Evolutionary conservation across 1,140 invertebrate species (phyloP).

Genomic region (Drosophila cardini): DNA sequence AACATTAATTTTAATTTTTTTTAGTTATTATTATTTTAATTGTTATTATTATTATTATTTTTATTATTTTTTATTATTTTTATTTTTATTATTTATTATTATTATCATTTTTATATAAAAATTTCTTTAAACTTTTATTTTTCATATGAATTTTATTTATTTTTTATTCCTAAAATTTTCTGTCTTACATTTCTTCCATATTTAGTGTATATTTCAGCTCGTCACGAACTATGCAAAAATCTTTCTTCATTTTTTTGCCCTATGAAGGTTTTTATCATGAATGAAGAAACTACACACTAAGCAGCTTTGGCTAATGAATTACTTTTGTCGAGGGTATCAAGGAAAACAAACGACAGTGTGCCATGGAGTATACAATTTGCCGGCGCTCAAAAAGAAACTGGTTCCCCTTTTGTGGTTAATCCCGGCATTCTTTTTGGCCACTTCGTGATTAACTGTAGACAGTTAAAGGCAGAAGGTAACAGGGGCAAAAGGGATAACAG

Average conservation of each 20-base stretch:
- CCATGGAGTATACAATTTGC: constrained; percentile 24
- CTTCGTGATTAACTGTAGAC: constrained; percentile 80
- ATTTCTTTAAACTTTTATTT: too few relatives aligned
- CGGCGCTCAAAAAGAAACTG: constrained; percentile 66
- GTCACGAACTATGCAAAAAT: not conserved
- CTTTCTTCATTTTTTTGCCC: not conserved
- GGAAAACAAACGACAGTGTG: constrained; percentile 46
- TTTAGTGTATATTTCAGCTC: too few relatives aligned
- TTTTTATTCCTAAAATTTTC: too few relatives aligned
- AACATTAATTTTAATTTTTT: too few relatives aligned
- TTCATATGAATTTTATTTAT: too few relatives aligned
- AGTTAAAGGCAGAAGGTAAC: constrained; percentile 48
- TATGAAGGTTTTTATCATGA: not conserved
- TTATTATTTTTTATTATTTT: too few relatives aligned
- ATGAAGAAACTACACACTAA: not conserved
- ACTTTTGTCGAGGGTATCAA: constrained; percentile 19
- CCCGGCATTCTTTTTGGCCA: constrained; percentile 70
- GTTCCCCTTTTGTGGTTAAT: constrained; percentile 66
- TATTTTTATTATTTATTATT: too few relatives aligned
- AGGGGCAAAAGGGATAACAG: too few relatives aligned
- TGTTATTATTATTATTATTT: too few relatives aligned
- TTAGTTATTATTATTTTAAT: too few relatives aligned
- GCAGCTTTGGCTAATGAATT: constrained; percentile 9
- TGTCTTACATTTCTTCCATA: too few relatives aligned
- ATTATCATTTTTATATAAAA: too few relatives aligned